These are phyloP conservation scores for Lasiurus borealis DNA, from an alignment of 2,113 vertebrate genomes.

Conservation along the genomic window DNA sequence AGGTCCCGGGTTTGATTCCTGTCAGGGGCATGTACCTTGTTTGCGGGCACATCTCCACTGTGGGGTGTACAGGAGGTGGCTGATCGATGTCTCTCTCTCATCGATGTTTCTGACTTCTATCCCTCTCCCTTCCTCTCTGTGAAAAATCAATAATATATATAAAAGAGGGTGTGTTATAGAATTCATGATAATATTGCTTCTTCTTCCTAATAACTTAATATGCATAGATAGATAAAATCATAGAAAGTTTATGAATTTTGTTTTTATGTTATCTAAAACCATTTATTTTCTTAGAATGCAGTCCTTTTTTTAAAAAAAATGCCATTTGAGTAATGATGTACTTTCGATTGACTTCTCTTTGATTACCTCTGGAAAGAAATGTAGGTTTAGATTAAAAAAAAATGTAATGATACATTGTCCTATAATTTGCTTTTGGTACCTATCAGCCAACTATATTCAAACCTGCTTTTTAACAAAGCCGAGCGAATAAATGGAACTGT, in stretches of 20 bases:
- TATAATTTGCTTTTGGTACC: conserved; percentile 62
- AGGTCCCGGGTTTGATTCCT: too few relatives aligned
- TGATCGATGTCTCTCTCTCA: too few relatives aligned
- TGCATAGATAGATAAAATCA: neutral
- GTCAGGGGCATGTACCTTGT: too few relatives aligned
- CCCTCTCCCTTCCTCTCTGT: too few relatives aligned
- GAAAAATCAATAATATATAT: neutral
- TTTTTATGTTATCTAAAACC: neutral
- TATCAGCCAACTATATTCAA: conserved; percentile 63
- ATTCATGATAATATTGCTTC: neutral
- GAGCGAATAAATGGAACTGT: conserved; percentile 57
- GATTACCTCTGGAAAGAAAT: conserved; percentile 43
- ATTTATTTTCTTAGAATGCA: neutral
- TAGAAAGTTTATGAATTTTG: neutral
- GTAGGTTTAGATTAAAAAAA: conserved; percentile 24
- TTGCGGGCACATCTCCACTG: too few relatives aligned
- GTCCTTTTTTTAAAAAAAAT: neutral
- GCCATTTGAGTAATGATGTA: neutral
- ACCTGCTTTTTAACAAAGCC: conserved; percentile 64
- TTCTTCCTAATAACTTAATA: neutral
- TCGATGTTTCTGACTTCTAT: too few relatives aligned
- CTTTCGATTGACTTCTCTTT: conserved; percentile 33
- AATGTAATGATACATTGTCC: neutral
- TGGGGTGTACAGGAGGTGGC: too few relatives aligned
- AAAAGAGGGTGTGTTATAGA: neutral